phyloP scores from a whole-genome alignment of 2,888 invertebrate genomes.

The Melanchra persicariae region DNA sequence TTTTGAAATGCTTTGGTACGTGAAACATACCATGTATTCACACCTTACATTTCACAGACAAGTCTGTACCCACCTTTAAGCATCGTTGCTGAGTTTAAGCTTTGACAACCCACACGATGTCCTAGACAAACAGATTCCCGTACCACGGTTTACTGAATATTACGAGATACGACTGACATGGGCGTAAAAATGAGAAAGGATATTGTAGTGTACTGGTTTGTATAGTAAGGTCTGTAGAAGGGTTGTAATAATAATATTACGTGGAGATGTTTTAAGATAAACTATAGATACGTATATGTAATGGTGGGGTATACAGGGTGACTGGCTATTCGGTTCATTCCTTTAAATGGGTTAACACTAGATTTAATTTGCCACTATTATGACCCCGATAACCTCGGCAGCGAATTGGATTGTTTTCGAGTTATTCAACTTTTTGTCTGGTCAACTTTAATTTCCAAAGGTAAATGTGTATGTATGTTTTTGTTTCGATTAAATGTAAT shows the following conservation, averaged over 20 bases:
- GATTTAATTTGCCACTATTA: too few species aligned
- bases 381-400: too few species aligned
- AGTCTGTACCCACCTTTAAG: slow-evolving; percentile 42
- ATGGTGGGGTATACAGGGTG: too few species aligned
- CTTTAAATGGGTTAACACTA: too few species aligned
- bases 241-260: background rate
- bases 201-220: slow-evolving; percentile 24
- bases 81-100: slow-evolving; percentile 72
- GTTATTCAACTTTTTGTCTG: too few species aligned
- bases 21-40: background rate
- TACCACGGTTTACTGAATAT: slow-evolving; percentile 68
- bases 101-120: slow-evolving; percentile 71
- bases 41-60: slow-evolving; percentile 1
- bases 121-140: slow-evolving; percentile 77
- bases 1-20: too few species aligned
- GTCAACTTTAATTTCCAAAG: too few species aligned
- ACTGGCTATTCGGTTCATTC: too few species aligned
- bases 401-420: too few species aligned
- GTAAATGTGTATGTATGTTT: too few species aligned
- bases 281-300: too few species aligned
- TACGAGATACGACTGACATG: slow-evolving; percentile 48
- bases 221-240: background rate
- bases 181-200: slow-evolving; percentile 40
- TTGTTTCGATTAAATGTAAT: too few species aligned
- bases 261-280: background rate